phyloP scores from a whole-genome alignment of 2,888 invertebrate species.

The Arge pagana region DNA sequence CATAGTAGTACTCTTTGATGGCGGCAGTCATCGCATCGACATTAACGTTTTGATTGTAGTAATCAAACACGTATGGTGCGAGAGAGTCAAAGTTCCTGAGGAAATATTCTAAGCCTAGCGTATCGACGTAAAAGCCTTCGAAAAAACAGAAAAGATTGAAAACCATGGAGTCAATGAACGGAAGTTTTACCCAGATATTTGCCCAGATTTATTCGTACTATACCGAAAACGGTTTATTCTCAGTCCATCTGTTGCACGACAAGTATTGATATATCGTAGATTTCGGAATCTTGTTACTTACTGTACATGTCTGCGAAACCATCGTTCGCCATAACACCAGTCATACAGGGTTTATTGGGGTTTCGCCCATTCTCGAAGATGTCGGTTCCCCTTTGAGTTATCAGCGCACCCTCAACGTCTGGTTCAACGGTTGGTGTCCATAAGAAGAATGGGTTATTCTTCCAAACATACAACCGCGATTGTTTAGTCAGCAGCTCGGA shows the following conservation, averaged over 20 bases:
- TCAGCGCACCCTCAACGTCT: neutral
- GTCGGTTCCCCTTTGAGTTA: slow-evolving; percentile 23
- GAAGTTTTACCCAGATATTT: too few species aligned
- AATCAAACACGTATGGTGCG: neutral
- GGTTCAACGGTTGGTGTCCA: slow-evolving; percentile 1
- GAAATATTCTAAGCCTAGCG: too few species aligned
- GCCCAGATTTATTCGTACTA: too few species aligned
- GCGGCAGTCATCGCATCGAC: neutral
- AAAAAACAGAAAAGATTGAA: too few species aligned
- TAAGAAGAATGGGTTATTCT: neutral
- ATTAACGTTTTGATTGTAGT: neutral
- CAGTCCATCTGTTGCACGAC: too few species aligned
- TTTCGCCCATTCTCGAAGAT: slow-evolving; percentile 24
- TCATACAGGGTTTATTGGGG: slow-evolving; percentile 32
- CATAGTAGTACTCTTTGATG: slow-evolving; percentile 6
- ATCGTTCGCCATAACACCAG: slow-evolving; percentile 31
- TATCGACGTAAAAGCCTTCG: neutral
- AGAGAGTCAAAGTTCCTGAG: too few species aligned
- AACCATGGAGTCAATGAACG: too few species aligned
- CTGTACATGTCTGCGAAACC: slow-evolving; percentile 29
- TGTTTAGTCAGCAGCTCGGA: neutral
- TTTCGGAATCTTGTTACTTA: too few species aligned
- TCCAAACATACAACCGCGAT: neutral
- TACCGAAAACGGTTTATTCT: too few species aligned
- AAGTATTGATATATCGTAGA: too few species aligned